Evolutionary conservation across 2,113 vertebrate genomes (phyloP), one percentile per base, ranked within the genome.

Genomic region (Carettochelys insculpta): DNA sequence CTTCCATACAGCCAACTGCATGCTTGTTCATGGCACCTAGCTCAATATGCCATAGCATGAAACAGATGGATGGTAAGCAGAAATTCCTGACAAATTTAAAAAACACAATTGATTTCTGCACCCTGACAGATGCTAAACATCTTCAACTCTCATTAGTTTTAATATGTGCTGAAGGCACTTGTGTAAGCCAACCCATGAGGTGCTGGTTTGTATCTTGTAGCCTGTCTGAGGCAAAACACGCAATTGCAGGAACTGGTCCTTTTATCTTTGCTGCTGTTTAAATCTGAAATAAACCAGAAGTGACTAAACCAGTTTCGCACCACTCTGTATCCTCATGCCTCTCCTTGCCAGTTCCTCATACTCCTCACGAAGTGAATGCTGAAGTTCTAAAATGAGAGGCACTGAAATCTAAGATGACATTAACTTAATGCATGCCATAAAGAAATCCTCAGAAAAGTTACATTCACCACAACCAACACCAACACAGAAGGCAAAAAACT

Each of bases 111-210:
- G 3, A 88, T 79, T 93, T 79, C 50, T 79, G 87, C 65, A 85
- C 76, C 87, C 43, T 48, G 92, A 83, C 41, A 87, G 27, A 41
- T 77, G 78, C 92, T 91, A 92, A 96, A 85, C 50, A 90, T 78
- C 41, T 19, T 80, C 53, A 77, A 14, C 85, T 58, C 73, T 68
- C 29, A 34, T 8, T 90, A 80, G 65, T 83, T 95, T 93, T 85
- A 77, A 9, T 11, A 47, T 65, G 50, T 93, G 38, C 47, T 17
- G 5, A 65, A 56, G 85, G 56, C 0, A 3, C 2, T 10, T 0
- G 0, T 3, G 2, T 53, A 65, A 68, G 6, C 3, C 19, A 65
- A 43, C 31, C 75, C 53, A 4, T 48, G 75, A 77, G 82, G 50
- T 77, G 80, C 80, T 8, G 27, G 34, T 56, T 89, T 83, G 7